Conservation (phyloP, 2,888 invertebrate species). For the Thymelicus lineola region DNA sequence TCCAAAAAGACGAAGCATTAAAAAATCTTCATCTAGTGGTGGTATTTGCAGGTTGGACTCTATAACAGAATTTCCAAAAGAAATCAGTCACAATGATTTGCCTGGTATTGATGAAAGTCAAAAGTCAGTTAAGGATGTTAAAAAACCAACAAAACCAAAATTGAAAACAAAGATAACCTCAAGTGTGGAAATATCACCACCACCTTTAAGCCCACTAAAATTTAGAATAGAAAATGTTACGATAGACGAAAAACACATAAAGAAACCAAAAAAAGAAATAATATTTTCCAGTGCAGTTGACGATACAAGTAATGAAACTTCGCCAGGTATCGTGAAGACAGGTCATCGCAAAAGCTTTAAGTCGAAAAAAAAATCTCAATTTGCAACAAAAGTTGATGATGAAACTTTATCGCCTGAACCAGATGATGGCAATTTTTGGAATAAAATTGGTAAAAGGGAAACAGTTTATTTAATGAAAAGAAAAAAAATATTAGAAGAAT, state of each 20-base stretch:
- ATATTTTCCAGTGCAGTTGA: conserved; percentile 66
- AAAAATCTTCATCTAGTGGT: conserved; percentile 75
- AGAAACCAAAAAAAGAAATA: conserved; percentile 67
- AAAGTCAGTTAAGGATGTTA: conserved; percentile 46
- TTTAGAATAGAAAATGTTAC: conserved; percentile 84
- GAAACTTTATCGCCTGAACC: conserved; percentile 67
- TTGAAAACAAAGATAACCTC: conserved; percentile 83
- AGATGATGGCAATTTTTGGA: conserved; percentile 87
- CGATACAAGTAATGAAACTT: conserved; percentile 44
- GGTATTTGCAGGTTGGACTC: conserved; percentile 75
- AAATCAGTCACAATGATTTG: conserved; percentile 54
- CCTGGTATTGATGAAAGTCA: conserved; percentile 79
- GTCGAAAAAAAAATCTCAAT: conserved; percentile 55
- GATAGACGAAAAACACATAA: conserved; percentile 82
- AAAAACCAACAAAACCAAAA: conserved; percentile 54
- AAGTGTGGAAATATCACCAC: conserved; percentile 78
- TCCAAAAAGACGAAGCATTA: conserved; percentile 68
- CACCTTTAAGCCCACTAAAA: conserved; percentile 74
- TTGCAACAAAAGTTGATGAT: conserved; percentile 45
- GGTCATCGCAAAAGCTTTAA: conserved; percentile 44
- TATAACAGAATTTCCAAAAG: conserved; percentile 75
- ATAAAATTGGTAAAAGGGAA: conserved; percentile 87
- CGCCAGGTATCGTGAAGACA: conserved; percentile 39
- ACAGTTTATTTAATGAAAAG: conserved; percentile 86
- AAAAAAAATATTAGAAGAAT: conserved; percentile 78